These are phyloP conservation scores for Gasterosteus aculeatus DNA, from an alignment of 2,113 vertebrate species.

Conservation along the genomic window DNA sequence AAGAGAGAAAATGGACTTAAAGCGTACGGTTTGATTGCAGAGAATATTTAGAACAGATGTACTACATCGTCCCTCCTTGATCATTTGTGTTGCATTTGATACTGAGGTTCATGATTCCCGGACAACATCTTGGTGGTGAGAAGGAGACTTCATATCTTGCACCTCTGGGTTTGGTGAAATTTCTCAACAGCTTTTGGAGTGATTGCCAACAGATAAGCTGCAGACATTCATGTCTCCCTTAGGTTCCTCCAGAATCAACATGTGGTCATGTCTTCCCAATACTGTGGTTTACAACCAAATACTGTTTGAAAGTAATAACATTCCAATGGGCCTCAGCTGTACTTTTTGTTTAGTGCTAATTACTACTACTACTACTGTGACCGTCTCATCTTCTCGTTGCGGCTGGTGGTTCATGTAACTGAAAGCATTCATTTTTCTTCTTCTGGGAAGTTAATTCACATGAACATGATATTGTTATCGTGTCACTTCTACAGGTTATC, in stretches of 20 bases:
- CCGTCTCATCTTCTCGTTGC: slow-evolving; percentile 3
- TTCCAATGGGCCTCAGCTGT: neutral
- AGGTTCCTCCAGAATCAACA: too few relatives aligned
- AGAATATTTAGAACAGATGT: neutral
- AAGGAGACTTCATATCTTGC: neutral
- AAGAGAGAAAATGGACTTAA: neutral
- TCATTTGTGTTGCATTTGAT: neutral
- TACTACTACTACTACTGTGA: neutral
- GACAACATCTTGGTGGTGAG: neutral
- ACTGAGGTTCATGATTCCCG: neutral
- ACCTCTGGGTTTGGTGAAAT: neutral
- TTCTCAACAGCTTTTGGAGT: neutral
- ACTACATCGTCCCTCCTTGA: neutral
- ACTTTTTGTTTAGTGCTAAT: neutral
- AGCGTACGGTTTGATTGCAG: neutral
- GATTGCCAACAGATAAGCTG: neutral
- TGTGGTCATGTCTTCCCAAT: neutral
- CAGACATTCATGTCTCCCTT: neutral
- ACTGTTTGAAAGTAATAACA: neutral
- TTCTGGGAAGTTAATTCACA: neutral
- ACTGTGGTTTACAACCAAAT: neutral
- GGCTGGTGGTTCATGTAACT: slow-evolving; percentile 6
- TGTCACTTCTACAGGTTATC: neutral
- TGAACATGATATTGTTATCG: slow-evolving; percentile 7
- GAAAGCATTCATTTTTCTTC: neutral